Evolutionary conservation across 2,113 vertebrate genomes (phyloP), one percentile per base, ranked within the genome.

Genomic region (rabbit (Oryctolagus cuniculus)): DNA sequence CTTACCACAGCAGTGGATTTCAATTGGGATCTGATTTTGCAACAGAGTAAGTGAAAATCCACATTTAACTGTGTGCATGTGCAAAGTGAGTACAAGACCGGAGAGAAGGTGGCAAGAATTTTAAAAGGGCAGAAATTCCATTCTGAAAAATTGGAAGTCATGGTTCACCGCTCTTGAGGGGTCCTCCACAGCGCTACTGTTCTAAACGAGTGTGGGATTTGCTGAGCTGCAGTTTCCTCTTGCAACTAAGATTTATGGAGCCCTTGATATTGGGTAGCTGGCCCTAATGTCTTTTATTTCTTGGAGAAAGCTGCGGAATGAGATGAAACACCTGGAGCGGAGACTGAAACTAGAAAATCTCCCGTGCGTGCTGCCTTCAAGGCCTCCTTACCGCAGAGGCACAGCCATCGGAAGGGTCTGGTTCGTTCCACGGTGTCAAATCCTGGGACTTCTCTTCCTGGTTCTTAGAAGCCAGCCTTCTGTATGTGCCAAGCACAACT

Each of bases 171-270:
- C 72, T 89, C 38, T 29, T 73, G 74, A 87, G 87, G 89, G 58
- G n/a, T 49, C 74, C 80, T 83, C 79, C 44, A 0, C 79, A 15
- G 63, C 5, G 69, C 89, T 92, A 19, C 67, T 51, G 85, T 77
- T 93, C 64, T 90, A 49, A 77, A 3, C 29, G 82, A 80, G 25
- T 17, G 25, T 11, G 10, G 55, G 77, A 73, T 80, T 70, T 92
- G 79, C 85, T 85, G 29, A 83, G 66, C 78, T 63, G 10, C 53
- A 75, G 77, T 61, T 84, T 92, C 79, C 78, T 74, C 81, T 79
- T 89, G 72, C 25, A 53, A 55, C 90, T 61, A n/a, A 79, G 96
- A 95, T 94, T 95, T 91, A 91, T 93, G 70, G 88, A 93, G 83
- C 78, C 69, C 67, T 82, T 86, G 90, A 78, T 85, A 7, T n/a